Evolutionary conservation across 2,888 invertebrate species (phyloP).

Genomic region (Trilocha varians): DNA sequence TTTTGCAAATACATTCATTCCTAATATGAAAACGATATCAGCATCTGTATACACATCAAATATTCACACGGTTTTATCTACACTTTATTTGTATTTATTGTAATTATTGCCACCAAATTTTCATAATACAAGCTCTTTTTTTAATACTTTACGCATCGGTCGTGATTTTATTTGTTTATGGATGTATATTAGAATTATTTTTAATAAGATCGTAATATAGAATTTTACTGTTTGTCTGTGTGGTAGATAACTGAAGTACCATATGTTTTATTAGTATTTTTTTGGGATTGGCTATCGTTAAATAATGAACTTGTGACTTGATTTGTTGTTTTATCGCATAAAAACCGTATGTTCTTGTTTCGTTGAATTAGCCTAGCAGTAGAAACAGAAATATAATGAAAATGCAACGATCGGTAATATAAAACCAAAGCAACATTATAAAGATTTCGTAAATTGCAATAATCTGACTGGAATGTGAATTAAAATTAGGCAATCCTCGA

Average conservation of each 20-base stretch:
- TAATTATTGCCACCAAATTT: slow-evolving; percentile 11
- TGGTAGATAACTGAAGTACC: neutral
- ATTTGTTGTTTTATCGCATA: too few relatives aligned
- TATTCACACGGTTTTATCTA: slow-evolving; percentile 35
- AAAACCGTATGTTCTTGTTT: too few relatives aligned
- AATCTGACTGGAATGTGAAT: too few relatives aligned
- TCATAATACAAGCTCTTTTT: neutral
- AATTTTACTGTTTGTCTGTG: neutral
- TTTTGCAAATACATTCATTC: neutral
- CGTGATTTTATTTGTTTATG: neutral
- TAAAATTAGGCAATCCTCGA: too few relatives aligned
- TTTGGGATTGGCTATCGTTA: too few relatives aligned
- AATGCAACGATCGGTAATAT: too few relatives aligned
- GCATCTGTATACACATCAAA: slow-evolving; percentile 23
- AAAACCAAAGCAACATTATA: too few relatives aligned
- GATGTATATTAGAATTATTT: neutral
- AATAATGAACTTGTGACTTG: too few relatives aligned
- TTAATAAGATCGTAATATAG: neutral
- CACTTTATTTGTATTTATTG: slow-evolving; percentile 14
- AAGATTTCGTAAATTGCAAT: too few relatives aligned
- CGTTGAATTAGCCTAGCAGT: too few relatives aligned
- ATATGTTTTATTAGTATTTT: neutral
- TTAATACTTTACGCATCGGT: neutral
- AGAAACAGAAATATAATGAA: too few relatives aligned
- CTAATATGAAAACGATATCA: slow-evolving; percentile 2